Conservation (phyloP, 2,113 vertebrate genomes). For the Melanostigma gelatinosum region DNA sequence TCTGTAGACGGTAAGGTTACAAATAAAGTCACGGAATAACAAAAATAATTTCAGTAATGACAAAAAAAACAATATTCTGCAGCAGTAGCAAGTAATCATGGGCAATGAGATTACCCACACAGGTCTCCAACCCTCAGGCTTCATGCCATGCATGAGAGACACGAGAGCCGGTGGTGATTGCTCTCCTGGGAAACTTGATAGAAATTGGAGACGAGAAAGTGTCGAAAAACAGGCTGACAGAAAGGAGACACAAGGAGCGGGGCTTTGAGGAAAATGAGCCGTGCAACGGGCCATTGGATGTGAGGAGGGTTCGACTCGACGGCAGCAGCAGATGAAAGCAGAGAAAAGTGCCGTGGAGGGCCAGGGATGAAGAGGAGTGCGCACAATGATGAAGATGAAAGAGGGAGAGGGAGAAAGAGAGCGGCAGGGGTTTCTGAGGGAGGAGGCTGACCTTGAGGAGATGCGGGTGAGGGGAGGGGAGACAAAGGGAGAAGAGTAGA, state of each 20-base stretch:
- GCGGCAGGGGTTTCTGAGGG: not conserved
- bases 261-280: slow-evolving; percentile 40
- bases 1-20: not conserved
- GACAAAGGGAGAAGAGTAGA: slow-evolving; percentile 1
- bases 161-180: slow-evolving; percentile 28
- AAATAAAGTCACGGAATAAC: not conserved
- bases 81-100: slow-evolving; percentile 8
- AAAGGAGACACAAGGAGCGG: slow-evolving; percentile 8
- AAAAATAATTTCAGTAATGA: not conserved
- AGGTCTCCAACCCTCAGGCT: slow-evolving; percentile 1
- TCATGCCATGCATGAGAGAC: not conserved
- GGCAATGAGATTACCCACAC: not conserved
- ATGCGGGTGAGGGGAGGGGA: slow-evolving; percentile 1
- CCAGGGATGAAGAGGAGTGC: slow-evolving; percentile 38
- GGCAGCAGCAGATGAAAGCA: slow-evolving; percentile 55
- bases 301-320: not conserved
- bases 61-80: not conserved
- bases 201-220: not conserved
- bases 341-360: slow-evolving; percentile 26
- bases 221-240: not conserved
- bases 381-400: slow-evolving; percentile 57
- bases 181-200: slow-evolving; percentile 15
- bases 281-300: slow-evolving; percentile 22
- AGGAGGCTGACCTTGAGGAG: slow-evolving; percentile 39
- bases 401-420: slow-evolving; percentile 16